A percentile compares a stretch with the other conserved stretches of the same genome.
Conservation (phyloP, 2,113 vertebrate species). For the Euleptes europaea region DNA sequence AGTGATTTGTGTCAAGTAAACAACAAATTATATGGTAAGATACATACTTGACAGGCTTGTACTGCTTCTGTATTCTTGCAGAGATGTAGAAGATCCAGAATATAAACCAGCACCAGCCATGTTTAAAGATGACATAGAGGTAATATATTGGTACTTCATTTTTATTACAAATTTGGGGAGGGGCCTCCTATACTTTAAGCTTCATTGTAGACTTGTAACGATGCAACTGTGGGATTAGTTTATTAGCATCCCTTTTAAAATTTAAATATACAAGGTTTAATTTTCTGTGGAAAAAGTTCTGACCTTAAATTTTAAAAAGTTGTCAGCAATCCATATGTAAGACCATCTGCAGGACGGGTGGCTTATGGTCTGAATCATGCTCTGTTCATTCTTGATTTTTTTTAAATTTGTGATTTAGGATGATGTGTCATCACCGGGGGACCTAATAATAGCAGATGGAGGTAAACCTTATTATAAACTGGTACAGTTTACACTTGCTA, state of each 20-base stretch:
- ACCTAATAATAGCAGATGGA: conserved; percentile 91
- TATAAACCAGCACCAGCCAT: conserved; percentile 96
- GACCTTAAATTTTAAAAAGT: not conserved
- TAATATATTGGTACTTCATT: conserved; percentile 56
- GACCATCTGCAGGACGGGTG: not conserved
- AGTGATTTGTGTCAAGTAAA: not conserved
- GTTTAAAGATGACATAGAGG: conserved; percentile 97
- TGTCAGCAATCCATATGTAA: not conserved
- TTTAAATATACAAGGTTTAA: not conserved
- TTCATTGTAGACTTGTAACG: not conserved
- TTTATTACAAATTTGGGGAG: not conserved
- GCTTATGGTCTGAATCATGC: not conserved
- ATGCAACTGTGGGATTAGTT: not conserved
- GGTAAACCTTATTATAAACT: conserved; percentile 65
- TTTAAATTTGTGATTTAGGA: conserved; percentile 74
- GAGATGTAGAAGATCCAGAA: conserved; percentile 97
- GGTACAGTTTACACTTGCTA: conserved; percentile 1
- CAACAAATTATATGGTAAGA: conserved; percentile 9
- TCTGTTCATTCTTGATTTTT: not conserved
- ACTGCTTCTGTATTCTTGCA: conserved; percentile 67
- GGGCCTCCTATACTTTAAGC: fast-evolving
- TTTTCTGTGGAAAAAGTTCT: not conserved
- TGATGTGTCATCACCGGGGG: conserved; percentile 94
- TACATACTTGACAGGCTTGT: conserved; percentile 31
- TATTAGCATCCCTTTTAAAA: not conserved